Evolutionary conservation across 2,888 invertebrate species (phyloP).

Genomic region (Bombylius major): DNA sequence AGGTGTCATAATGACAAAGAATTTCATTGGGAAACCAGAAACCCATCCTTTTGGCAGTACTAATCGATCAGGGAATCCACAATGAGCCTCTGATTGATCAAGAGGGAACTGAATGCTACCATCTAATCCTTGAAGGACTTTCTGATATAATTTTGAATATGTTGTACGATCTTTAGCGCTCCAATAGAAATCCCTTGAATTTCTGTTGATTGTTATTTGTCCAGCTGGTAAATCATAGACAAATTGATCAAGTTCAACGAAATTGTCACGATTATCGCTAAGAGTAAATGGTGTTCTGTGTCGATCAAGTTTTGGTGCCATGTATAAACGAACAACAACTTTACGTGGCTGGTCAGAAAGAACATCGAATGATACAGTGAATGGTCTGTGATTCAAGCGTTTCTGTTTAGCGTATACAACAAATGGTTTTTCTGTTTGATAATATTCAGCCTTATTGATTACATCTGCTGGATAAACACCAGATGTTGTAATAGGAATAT

Average conservation of each 20-base stretch:
- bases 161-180: conserved; percentile 45
- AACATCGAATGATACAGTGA: conserved; percentile 46
- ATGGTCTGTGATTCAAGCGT: conserved; percentile 57
- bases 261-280: conserved; percentile 45
- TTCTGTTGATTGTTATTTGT: conserved; percentile 29
- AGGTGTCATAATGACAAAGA: conserved; percentile 47
- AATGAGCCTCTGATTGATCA: conserved; percentile 39
- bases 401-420: conserved; percentile 3
- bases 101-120: conserved; percentile 33
- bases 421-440: background rate
- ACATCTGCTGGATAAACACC: background rate
- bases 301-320: conserved; percentile 56
- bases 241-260: conserved; percentile 53
- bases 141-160: conserved; percentile 37
- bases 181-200: conserved; percentile 27
- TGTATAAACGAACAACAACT: conserved; percentile 49
- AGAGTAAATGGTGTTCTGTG: conserved; percentile 39
- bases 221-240: conserved; percentile 43
- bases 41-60: conserved; percentile 49
- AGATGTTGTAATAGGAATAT: conserved; percentile 22
- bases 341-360: conserved; percentile 45
- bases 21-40: conserved; percentile 49
- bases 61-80: conserved; percentile 49
- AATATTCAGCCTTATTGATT: background rate
- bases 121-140: conserved; percentile 37